A percentile compares a stretch with the other conserved stretches of the same genome.
These are phyloP conservation scores for Emydoidea blandingii DNA, from an alignment of 2,797 vertebrate genomes.

Conservation along the genomic window DNA sequence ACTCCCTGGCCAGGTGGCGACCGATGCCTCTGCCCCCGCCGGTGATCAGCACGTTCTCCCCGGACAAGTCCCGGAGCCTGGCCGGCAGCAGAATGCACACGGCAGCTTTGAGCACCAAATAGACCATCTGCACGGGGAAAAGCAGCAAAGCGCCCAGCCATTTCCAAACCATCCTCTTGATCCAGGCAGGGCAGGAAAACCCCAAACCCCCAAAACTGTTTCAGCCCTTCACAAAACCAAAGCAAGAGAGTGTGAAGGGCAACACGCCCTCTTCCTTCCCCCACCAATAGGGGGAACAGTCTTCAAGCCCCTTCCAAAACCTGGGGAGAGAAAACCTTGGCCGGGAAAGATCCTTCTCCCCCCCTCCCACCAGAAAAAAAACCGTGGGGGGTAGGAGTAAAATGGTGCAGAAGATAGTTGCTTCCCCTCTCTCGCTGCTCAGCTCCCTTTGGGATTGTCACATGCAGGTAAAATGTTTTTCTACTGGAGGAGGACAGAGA, in stretches of 20 bases:
- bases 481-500: constrained; percentile 25
- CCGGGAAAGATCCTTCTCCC: constrained; percentile 23
- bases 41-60: constrained; percentile 94
- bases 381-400: not conserved
- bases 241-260: constrained; percentile 7
- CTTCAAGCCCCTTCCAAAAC: constrained; percentile 46
- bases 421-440: constrained; percentile 30
- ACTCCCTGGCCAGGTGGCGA: constrained; percentile 93
- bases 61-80: constrained; percentile 86
- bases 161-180: constrained; percentile 87
- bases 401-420: constrained; percentile 52
- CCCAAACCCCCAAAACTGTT: not conserved
- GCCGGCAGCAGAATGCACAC: constrained; percentile 85
- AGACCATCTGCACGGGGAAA: constrained; percentile 89
- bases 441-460: constrained; percentile 55
- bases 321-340: constrained; percentile 23
- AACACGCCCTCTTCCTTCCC: not conserved
- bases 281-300: constrained; percentile 41
- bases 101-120: constrained; percentile 83
- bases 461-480: constrained; percentile 57
- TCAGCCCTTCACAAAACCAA: constrained; percentile 28
- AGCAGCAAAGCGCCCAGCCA: constrained; percentile 87
- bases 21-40: constrained; percentile 98
- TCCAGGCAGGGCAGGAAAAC: constrained; percentile 3
- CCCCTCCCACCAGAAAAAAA: not conserved